A percentile compares a stretch with the other conserved stretches of the same genome.
phyloP scores from a whole-genome alignment of 2,888 invertebrate genomes.

The Cancer borealis region DNA sequence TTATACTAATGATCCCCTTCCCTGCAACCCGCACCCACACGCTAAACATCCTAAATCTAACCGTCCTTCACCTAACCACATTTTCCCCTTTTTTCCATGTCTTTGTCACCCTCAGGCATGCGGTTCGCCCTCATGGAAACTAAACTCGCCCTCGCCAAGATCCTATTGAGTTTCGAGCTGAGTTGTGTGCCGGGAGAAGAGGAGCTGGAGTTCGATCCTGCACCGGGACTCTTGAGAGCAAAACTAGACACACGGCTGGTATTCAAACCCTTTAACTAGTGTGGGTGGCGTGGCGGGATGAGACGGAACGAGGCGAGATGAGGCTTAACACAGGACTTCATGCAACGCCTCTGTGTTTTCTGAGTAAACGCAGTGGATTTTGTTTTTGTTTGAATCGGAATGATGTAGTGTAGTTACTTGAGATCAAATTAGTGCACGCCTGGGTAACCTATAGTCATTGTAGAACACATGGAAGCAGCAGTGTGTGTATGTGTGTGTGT shows the following conservation, averaged over 20 bases:
- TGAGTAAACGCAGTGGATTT: neutral
- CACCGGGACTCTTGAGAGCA: slow-evolving; percentile 45
- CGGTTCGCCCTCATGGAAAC: slow-evolving; percentile 69
- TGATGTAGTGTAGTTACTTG: too few species aligned
- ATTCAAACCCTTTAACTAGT: slow-evolving; percentile 33
- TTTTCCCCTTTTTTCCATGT: neutral
- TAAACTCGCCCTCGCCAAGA: slow-evolving; percentile 64
- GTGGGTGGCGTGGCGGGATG: neutral
- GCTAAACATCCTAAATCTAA: too few species aligned
- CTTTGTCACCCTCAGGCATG: slow-evolving; percentile 41
- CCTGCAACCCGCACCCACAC: too few species aligned
- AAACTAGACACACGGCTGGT: slow-evolving; percentile 15
- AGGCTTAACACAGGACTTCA: neutral
- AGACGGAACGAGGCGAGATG: too few species aligned
- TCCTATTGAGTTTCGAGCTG: slow-evolving; percentile 59
- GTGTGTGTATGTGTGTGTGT: too few species aligned
- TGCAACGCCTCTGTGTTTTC: too few species aligned
- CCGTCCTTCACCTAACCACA: neutral
- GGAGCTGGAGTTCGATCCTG: neutral
- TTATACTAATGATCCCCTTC: too few species aligned
- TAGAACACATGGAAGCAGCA: too few species aligned
- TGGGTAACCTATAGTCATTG: too few species aligned
- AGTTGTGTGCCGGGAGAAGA: slow-evolving; percentile 48
- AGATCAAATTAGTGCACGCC: too few species aligned
- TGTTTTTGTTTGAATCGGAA: neutral